A percentile compares a stretch with the other conserved stretches of the same genome.
Evolutionary conservation across 2,113 vertebrate genomes (phyloP).

Genomic region (Silurus meridionalis): DNA sequence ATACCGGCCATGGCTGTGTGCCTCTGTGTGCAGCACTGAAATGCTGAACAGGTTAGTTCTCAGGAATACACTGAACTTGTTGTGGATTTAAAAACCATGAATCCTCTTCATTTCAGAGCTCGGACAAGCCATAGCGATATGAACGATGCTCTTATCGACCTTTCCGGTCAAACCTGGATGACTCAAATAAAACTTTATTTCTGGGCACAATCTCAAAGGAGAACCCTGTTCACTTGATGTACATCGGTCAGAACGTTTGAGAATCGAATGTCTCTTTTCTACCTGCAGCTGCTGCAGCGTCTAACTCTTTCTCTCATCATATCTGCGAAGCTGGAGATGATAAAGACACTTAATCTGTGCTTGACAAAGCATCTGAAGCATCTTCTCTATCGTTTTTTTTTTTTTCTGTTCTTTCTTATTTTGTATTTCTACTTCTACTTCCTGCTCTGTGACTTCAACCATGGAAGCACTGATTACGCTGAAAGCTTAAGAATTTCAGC

Average conservation of each 20-base stretch:
- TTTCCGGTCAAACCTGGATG: slow-evolving; percentile 3
- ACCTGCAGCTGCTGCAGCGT: slow-evolving; percentile 43
- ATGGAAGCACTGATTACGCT: background rate
- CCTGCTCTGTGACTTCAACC: slow-evolving; percentile 26
- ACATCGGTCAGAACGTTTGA: slow-evolving; percentile 48
- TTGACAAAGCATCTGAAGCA: slow-evolving; percentile 36
- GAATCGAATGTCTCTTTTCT: slow-evolving; percentile 52
- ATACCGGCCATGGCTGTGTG: slow-evolving; percentile 15
- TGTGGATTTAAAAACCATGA: slow-evolving; percentile 22
- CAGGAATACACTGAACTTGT: slow-evolving; percentile 52
- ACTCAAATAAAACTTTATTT: background rate
- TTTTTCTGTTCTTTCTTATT: slow-evolving; percentile 5
- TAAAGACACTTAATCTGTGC: slow-evolving; percentile 29
- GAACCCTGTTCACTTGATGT: slow-evolving; percentile 40
- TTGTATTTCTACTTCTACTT: slow-evolving; percentile 33
- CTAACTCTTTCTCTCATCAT: slow-evolving; percentile 37
- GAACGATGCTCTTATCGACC: background rate
- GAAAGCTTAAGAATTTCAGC: background rate
- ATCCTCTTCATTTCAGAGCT: background rate
- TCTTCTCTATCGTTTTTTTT: slow-evolving; percentile 2
- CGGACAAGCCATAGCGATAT: background rate
- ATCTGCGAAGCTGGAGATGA: slow-evolving; percentile 28
- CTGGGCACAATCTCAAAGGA: slow-evolving; percentile 3
- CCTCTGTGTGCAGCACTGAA: slow-evolving; percentile 41
- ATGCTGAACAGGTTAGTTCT: slow-evolving; percentile 56